Evolutionary conservation across 92 coral and sea anemone genomes (phyloP).

Genomic region (Pocillopora meandrina): DNA sequence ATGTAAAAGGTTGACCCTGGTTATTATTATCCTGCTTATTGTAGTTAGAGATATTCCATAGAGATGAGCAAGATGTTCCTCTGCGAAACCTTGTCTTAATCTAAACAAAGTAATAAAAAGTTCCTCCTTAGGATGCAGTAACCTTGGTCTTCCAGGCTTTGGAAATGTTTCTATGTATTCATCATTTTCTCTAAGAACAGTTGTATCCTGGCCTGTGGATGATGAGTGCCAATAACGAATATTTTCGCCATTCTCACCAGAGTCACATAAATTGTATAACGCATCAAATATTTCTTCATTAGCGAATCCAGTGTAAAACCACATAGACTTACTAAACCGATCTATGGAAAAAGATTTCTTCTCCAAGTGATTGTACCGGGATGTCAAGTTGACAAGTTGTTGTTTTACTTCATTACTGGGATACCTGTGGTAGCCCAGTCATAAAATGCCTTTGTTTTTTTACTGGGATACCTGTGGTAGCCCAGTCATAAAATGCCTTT

Average conservation of each 20-base stretch:
- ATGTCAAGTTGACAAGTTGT: not conserved
- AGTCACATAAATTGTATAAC: constrained; percentile 30
- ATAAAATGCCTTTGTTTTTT: too few species aligned
- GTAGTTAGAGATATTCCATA: constrained; percentile 40
- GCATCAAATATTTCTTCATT: constrained; percentile 40
- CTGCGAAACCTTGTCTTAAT: constrained; percentile 60
- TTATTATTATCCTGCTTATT: constrained; percentile 39
- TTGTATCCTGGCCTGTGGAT: constrained; percentile 3
- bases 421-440: too few species aligned
- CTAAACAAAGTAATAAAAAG: constrained; percentile 40
- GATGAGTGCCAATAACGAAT: constrained; percentile 47
- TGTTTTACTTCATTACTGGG: not conserved
- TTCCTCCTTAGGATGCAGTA: constrained; percentile 51
- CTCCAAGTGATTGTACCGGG: not conserved
- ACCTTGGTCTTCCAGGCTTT: constrained; percentile 54
- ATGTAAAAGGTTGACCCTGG: constrained; percentile 60
- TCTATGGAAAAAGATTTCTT: constrained; percentile 2
- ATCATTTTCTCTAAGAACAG: constrained; percentile 4
- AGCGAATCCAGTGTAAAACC: too few species aligned
- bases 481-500: too few species aligned
- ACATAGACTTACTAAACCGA: not conserved
- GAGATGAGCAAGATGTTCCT: constrained; percentile 56
- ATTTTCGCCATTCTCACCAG: constrained; percentile 62
- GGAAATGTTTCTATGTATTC: not conserved
- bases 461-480: too few species aligned